Base-by-base conservation (phyloP, 1,140 invertebrate genomes). In the Trichogramma pretiosum region DNA sequence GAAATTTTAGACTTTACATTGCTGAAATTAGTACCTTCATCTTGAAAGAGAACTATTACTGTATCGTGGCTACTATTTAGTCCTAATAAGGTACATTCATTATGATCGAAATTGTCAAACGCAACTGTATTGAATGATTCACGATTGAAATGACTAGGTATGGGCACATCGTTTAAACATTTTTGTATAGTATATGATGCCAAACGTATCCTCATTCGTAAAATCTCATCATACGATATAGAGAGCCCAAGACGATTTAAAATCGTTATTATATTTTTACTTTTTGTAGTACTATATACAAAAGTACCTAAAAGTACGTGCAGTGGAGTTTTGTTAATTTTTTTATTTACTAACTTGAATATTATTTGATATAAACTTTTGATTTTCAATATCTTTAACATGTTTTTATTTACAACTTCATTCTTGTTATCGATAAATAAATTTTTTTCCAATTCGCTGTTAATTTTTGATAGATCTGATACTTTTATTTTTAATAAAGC, bases 31-130 rank as follows among this genome's bases (percentile, higher is more conserved):
- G 11, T 7, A 28, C 11, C 11, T 28, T 28, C 24, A 28, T 28
- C 24, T 28, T 28, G 24, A 11, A 28, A 7, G 11, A 28, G 11
- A 7, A 28, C 11, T 7, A 28, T 28, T 28, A 11, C 24, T 5
- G 24, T 11, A 28, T 28, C 24, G 24, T 28, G 24, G 11, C 36
- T 49, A 18, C 41, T 30, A 28, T 51, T 37, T 18, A 49, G 26
- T 3, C 49, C 55, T 16, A 48, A 51, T 19, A 41, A 18, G 9
- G 45, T 54, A 16, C 14, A 22, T 38, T 48, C 52, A 13, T 49
- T 28, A 43, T 56, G 49, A 19, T 56, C 52, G 41, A 52, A 54
- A 37, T 54, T 54, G 19, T 54, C 49, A 18, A 56, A 54, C 10
- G 46, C 35, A 8, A n/a, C 51, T 19, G 36, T 43, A 5, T 34